phyloP scores from a whole-genome alignment of 2,888 invertebrate species.

The Caenorhabditis sinica region DNA sequence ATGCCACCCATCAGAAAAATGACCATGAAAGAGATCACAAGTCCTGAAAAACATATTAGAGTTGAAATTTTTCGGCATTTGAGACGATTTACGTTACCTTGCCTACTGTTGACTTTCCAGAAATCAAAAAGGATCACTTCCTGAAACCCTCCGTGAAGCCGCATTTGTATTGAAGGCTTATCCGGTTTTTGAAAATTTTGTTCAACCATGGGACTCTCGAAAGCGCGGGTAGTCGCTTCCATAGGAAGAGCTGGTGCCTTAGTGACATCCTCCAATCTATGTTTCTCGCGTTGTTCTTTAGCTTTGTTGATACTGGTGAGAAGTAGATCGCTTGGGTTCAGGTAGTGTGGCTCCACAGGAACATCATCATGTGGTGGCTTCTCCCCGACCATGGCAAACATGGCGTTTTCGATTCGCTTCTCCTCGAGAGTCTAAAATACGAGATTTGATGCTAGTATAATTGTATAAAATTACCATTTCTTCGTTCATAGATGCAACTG shows the following conservation, averaged over 20 bases:
- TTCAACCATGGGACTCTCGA: too few species aligned
- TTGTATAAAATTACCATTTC: slow-evolving; percentile 16
- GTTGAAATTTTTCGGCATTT: not conserved
- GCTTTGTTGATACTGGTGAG: not conserved
- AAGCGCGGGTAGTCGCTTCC: not conserved
- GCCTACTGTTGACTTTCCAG: slow-evolving; percentile 75
- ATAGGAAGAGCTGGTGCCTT: not conserved
- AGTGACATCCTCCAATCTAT: not conserved
- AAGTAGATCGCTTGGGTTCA: slow-evolving; percentile 16
- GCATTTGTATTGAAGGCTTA: slow-evolving; percentile 79
- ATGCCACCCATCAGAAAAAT: slow-evolving; percentile 94
- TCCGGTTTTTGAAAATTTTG: not conserved
- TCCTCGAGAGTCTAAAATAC: slow-evolving; percentile 21
- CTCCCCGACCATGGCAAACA: slow-evolving; percentile 39
- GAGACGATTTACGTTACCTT: slow-evolving; percentile 32
- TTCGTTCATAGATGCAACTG: not conserved
- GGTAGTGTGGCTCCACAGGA: not conserved
- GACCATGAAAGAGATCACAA: slow-evolving; percentile 93
- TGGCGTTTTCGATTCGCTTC: slow-evolving; percentile 38
- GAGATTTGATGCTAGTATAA: not conserved
- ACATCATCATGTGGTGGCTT: slow-evolving; percentile 35
- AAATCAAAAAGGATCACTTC: slow-evolving; percentile 83
- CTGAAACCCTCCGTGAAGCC: slow-evolving; percentile 79
- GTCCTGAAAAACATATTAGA: slow-evolving; percentile 82
- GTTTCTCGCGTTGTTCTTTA: not conserved